Evolutionary conservation across 2,797 vertebrate species (phyloP).

Genomic region (Erithacus rubecula): DNA sequence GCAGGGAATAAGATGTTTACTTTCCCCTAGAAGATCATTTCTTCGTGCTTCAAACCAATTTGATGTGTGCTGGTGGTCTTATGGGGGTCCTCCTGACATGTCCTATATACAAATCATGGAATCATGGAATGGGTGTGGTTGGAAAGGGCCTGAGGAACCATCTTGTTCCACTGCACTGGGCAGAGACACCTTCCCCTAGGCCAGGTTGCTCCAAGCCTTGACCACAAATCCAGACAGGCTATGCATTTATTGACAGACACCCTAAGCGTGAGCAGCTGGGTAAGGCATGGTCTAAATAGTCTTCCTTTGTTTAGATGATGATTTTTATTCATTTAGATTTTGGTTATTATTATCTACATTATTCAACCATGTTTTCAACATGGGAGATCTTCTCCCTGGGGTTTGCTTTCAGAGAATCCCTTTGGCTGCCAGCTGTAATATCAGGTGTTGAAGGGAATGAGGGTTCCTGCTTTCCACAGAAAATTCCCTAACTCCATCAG

Average conservation of each 20-base stretch:
- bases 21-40: background rate
- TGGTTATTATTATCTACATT: rapidly evolving
- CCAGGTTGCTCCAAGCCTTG: background rate
- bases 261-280: rapidly evolving
- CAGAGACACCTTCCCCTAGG: background rate
- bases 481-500: background rate
- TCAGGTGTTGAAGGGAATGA: background rate
- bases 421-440: background rate
- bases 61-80: background rate
- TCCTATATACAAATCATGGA: background rate
- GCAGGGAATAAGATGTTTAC: rapidly evolving
- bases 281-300: background rate
- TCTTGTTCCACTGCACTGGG: background rate
- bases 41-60: background rate
- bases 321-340: background rate
- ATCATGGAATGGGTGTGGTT: background rate
- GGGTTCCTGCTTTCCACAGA: background rate
- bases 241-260: background rate
- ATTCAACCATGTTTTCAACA: background rate
- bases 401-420: background rate
- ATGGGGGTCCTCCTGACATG: background rate
- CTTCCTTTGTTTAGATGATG: background rate
- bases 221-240: background rate
- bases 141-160: background rate
- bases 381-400: background rate